Percentiles rank a stretch among this genome's conserved stretches.
Conservation (phyloP, 1,140 invertebrate genomes). For the Delia radicum region DNA sequence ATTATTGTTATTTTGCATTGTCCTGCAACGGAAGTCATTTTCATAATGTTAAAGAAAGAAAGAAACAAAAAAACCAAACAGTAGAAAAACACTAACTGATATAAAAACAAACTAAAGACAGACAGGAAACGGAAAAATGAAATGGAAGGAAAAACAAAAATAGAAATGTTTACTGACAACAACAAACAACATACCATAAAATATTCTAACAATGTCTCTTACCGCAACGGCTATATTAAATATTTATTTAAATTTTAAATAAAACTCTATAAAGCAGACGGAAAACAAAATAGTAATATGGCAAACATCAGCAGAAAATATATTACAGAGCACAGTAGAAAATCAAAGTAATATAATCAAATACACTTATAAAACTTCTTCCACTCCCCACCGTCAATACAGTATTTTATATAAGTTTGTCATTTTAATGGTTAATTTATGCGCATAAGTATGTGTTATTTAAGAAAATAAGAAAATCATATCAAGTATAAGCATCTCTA, state of each 20-base stretch:
- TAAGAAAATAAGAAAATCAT: background rate
- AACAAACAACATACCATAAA: background rate
- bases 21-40: slow-evolving; percentile 7
- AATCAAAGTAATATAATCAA: no score
- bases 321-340: no score
- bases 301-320: background rate
- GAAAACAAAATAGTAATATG: no score
- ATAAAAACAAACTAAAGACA: background rate
- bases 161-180: background rate
- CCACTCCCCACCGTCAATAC: no score
- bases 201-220: background rate
- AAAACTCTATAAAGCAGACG: background rate
- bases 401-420: background rate
- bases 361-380: no score
- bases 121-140: slow-evolving; percentile 13
- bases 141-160: slow-evolving; percentile 1
- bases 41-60: slow-evolving; percentile 2
- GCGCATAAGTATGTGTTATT: background rate
- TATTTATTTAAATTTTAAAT: background rate
- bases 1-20: background rate
- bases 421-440: slow-evolving; percentile 11
- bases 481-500: background rate
- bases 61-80: background rate
- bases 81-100: background rate
- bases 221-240: background rate